Evolutionary conservation across 2,797 vertebrate genomes (phyloP).

Genomic region (Erethizon dorsatum): DNA sequence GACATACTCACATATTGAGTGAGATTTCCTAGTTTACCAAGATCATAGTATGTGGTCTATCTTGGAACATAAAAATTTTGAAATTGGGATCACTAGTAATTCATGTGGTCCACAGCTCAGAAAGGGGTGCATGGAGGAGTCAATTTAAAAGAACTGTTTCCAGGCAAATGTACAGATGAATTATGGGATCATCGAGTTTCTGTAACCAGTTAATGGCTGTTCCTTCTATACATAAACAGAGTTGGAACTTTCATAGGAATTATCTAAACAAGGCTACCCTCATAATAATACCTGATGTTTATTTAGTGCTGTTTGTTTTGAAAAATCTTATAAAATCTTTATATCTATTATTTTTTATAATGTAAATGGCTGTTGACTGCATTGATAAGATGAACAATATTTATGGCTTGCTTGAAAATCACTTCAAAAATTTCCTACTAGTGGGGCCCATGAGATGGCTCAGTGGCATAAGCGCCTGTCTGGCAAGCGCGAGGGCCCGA

Average conservation of each 20-base stretch:
- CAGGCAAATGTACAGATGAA: not conserved
- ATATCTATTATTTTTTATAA: not conserved
- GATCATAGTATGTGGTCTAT: not conserved
- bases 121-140: not conserved
- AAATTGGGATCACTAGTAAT: not conserved
- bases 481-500: too few species aligned
- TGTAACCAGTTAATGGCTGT: not conserved
- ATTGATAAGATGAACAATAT: not conserved
- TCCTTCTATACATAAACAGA: slow-evolving; percentile 29
- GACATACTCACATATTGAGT: not conserved
- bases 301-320: not conserved
- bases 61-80: not conserved
- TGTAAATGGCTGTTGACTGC: not conserved
- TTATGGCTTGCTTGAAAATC: slow-evolving; percentile 55
- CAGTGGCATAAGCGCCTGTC: too few species aligned
- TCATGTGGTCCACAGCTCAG: not conserved
- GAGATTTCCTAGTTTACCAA: slow-evolving; percentile 3
- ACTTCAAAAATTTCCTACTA: not conserved
- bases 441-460: too few species aligned
- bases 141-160: not conserved
- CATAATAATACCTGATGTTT: not conserved
- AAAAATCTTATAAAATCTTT: slow-evolving; percentile 10
- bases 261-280: not conserved
- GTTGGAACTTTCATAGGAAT: not conserved
- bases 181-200: not conserved